Conservation (phyloP, 2,113 vertebrate genomes). For the Pteronura brasiliensis region DNA sequence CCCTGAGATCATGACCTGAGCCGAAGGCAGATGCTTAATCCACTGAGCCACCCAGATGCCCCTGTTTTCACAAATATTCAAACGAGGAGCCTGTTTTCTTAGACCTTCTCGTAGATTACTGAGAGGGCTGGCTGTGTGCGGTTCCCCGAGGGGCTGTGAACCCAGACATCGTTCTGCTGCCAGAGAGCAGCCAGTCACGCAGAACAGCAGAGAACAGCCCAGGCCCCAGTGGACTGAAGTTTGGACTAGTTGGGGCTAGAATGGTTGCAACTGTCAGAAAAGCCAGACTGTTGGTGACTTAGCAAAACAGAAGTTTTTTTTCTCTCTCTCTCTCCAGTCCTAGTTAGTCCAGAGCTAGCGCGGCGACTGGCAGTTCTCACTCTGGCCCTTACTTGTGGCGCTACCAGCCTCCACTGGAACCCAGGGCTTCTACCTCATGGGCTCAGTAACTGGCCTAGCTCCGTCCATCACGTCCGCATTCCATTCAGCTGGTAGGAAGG, state of each 20-base stretch:
- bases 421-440: neutral
- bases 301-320: neutral
- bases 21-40: no score
- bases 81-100: neutral
- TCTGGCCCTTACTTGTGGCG: neutral
- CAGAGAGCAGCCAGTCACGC: no score
- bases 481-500: neutral
- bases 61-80: neutral
- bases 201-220: neutral
- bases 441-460: neutral
- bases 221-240: neutral
- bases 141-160: neutral
- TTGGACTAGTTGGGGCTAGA: accelerated
- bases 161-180: no score
- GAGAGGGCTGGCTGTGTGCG: neutral
- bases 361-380: neutral
- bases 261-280: neutral
- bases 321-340: neutral
- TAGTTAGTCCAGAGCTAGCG: neutral
- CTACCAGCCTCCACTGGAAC: neutral
- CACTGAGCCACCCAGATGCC: no score
- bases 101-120: neutral
- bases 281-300: neutral
- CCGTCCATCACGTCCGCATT: neutral
- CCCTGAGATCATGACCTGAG: no score